Evolutionary conservation across 2,888 invertebrate genomes (phyloP), one percentile per base, ranked within the genome.

Genomic region (Congeria kusceri): DNA sequence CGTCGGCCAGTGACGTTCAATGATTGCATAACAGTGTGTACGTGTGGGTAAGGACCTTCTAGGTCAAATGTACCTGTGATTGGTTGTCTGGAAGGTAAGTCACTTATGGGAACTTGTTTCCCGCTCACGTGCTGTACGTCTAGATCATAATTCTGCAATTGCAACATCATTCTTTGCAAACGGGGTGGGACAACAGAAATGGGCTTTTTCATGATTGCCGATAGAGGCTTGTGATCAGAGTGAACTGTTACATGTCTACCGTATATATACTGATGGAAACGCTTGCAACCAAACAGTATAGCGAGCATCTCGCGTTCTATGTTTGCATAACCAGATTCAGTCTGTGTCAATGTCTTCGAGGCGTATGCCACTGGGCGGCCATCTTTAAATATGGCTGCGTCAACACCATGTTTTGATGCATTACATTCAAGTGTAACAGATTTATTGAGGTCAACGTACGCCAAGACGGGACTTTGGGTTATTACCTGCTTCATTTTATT

Each of bases 201-300:
- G 0, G 82, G 73, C 73, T 85, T 85, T 44, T 58, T 53, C n/a
- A 66, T 57, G 25, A 83, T 85, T 4, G 76, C 23, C 0, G n/a
- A n/a, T n/a, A n/a, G n/a, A n/a, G n/a, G n/a, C n/a, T n/a, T n/a
- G n/a, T n/a, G 72, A 77, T 86, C 83, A 53, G 80, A 71, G 9
- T 77, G 44, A 2, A 80, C 74, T 7, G n/a, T 68, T 1, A 77
- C 69, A 2, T 1, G 57, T 28, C 76, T 39, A 15, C 69, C 80
- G 27, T 77, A 83, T 1, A 70, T 73, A 29, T 77, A 85, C 25
- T 83, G 77, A 25, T 81, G 77, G 46, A n/a, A 83, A 86, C 53
- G 56, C 13, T n/a, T 53, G 32, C 57, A 53, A n/a, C 44, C 67
- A 59, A 67, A 67, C 27, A 63, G 9, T 4, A 71, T 71, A 11